Evolutionary conservation across 2,113 vertebrate species (phyloP).

Genomic region (Cryptotis parvus): DNA sequence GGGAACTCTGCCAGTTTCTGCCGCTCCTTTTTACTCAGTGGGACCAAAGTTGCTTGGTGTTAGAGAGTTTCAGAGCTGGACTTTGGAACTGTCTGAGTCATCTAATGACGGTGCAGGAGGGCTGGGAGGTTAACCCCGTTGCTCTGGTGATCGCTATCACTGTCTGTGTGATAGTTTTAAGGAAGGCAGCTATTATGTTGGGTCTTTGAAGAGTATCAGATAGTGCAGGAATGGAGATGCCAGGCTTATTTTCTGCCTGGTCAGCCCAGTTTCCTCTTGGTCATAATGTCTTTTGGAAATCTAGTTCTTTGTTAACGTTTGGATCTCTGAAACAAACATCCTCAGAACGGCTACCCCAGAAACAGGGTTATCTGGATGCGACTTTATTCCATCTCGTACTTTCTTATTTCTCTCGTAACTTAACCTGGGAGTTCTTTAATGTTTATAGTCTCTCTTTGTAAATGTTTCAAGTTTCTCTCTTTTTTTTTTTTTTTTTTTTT

Average conservation of each 20-base stretch:
- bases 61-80: background rate
- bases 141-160: background rate
- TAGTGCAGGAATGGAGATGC: background rate
- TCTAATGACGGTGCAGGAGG: background rate
- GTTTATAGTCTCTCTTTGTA: background rate
- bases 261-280: background rate
- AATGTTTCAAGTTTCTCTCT: background rate
- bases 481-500: too few relatives aligned
- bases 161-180: background rate
- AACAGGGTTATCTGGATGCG: background rate
- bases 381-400: background rate
- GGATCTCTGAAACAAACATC: background rate
- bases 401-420: background rate
- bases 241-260: fast-evolving
- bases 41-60: background rate
- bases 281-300: background rate
- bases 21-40: background rate
- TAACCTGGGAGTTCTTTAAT: background rate
- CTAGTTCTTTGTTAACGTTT: background rate
- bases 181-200: background rate
- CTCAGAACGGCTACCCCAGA: background rate
- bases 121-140: background rate
- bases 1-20: background rate
- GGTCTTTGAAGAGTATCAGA: constrained; percentile 42
- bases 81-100: constrained; percentile 43